These are phyloP conservation scores for Periophthalmus magnuspinnatus DNA, from an alignment of 2,797 vertebrate genomes.

Conservation along the genomic window DNA sequence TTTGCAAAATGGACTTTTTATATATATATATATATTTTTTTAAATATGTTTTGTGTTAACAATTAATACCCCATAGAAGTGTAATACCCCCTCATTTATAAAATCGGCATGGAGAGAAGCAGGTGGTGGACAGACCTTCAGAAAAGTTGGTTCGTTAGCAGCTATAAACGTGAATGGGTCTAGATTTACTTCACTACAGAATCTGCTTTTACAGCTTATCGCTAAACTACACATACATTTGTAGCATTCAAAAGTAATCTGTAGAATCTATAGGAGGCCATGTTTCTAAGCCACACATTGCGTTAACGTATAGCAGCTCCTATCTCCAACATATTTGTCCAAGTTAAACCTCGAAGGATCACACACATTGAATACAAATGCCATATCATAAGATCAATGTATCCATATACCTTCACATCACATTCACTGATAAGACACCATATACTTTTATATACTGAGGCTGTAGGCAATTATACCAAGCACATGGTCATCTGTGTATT, in stretches of 20 bases:
- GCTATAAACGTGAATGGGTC: not conserved
- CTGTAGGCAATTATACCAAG: conserved; percentile 2
- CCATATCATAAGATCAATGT: not conserved
- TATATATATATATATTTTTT: too few species aligned
- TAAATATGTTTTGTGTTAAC: too few species aligned
- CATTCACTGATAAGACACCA: not conserved
- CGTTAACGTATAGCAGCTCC: not conserved
- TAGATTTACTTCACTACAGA: not conserved
- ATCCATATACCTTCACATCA: not conserved
- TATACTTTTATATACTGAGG: not conserved
- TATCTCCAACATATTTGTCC: not conserved
- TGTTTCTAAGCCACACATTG: not conserved
- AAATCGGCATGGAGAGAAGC: too few species aligned
- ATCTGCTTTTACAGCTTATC: not conserved
- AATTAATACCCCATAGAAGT: too few species aligned
- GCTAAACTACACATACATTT: not conserved
- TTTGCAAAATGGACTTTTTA: too few species aligned
- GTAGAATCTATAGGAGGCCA: not conserved
- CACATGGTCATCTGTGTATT: not conserved
- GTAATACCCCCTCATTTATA: too few species aligned
- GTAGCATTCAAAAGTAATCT: not conserved
- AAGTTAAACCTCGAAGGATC: not conserved
- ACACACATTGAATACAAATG: not conserved
- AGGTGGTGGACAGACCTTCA: too few species aligned
- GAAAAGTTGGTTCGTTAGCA: too few species aligned